phyloP scores from a whole-genome alignment of 2,797 vertebrate species.

The Spheniscus humboldti region DNA sequence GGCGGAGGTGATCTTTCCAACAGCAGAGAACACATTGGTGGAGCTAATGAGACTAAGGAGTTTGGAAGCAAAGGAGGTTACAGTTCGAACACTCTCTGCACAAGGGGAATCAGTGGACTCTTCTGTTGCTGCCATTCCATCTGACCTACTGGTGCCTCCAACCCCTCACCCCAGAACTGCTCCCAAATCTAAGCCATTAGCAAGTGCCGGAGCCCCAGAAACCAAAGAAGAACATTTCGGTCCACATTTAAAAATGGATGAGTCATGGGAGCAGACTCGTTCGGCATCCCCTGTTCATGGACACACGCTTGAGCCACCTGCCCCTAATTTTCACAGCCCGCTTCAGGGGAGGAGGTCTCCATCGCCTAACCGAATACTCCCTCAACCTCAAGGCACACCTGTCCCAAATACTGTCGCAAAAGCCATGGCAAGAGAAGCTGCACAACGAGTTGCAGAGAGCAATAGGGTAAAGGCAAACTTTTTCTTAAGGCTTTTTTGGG shows the following conservation, averaged over 20 bases:
- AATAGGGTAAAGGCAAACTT: constrained; percentile 77
- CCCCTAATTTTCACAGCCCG: constrained; percentile 68
- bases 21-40: constrained; percentile 83
- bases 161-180: constrained; percentile 77
- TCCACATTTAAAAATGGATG: constrained; percentile 74
- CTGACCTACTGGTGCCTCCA: constrained; percentile 88
- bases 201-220: constrained; percentile 90
- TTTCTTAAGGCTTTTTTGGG: background rate
- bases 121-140: constrained; percentile 79
- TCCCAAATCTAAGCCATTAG: constrained; percentile 86
- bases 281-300: constrained; percentile 75
- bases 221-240: constrained; percentile 91
- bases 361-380: constrained; percentile 93
- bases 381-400: constrained; percentile 92
- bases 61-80: constrained; percentile 87
- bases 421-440: constrained; percentile 96
- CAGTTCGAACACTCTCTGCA: constrained; percentile 90
- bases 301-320: constrained; percentile 83
- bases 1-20: constrained; percentile 89
- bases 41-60: constrained; percentile 86
- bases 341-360: constrained; percentile 80
- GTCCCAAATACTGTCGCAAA: constrained; percentile 91
- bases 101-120: constrained; percentile 97
- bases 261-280: constrained; percentile 87
- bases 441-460: constrained; percentile 88